These are phyloP conservation scores for Anoplopoma fimbria DNA, from an alignment of 2,113 vertebrate species.

Conservation along the genomic window DNA sequence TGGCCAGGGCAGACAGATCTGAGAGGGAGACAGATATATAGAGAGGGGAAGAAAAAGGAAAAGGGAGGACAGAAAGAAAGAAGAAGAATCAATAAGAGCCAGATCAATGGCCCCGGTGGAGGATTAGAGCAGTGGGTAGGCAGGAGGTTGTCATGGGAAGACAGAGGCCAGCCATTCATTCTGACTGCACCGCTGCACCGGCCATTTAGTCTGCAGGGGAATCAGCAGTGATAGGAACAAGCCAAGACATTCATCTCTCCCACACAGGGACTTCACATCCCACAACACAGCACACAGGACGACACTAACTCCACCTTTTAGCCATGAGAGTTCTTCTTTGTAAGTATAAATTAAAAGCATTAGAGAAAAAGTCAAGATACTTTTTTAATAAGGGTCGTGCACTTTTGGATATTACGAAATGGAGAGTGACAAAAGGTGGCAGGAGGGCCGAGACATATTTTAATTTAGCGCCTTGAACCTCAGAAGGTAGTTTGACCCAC, in stretches of 20 bases:
- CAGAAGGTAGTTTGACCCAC: conserved; percentile 59
- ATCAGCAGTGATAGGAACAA: conserved; percentile 76
- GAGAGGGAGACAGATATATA: conserved; percentile 40
- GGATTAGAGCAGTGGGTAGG: conserved; percentile 78
- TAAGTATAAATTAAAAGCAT: conserved; percentile 39
- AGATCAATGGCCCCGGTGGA: conserved; percentile 79
- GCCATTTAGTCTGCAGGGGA: conserved; percentile 76
- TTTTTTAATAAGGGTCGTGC: conserved; percentile 69
- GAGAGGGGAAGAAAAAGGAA: conserved; percentile 39
- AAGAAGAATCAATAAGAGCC: conserved; percentile 74
- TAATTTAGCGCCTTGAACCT: conserved; percentile 65
- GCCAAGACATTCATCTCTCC: conserved; percentile 80
- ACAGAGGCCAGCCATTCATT: conserved; percentile 79
- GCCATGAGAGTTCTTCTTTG: conserved; percentile 46
- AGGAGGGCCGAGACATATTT: conserved; percentile 28
- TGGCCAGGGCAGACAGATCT: conserved; percentile 96
- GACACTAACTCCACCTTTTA: conserved; percentile 57
- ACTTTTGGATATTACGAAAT: conserved; percentile 58
- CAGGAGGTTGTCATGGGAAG: conserved; percentile 79
- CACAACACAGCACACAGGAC: conserved; percentile 55
- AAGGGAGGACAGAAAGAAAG: no score
- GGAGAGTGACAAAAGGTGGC: conserved; percentile 59
- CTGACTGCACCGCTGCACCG: conserved; percentile 78
- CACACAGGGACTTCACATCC: conserved; percentile 75
- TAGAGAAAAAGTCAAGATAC: conserved; percentile 23